Evolutionary conservation across 2,797 vertebrate genomes (phyloP).

Genomic region (Carduelis carduelis): DNA sequence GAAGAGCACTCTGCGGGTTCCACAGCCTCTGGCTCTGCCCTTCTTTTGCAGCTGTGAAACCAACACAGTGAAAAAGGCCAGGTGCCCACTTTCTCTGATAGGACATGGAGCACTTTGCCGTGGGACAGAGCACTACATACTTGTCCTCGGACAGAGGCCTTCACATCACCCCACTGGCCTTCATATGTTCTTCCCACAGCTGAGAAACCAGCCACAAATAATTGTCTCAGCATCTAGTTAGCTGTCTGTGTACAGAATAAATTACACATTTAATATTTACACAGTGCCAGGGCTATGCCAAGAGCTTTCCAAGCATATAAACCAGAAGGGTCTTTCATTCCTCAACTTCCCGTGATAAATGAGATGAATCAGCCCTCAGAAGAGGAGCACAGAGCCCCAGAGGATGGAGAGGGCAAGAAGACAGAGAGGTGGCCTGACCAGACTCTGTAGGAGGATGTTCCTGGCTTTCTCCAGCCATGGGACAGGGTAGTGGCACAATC

Average conservation of each 20-base stretch:
- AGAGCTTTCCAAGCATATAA: background rate
- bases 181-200: background rate
- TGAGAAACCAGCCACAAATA: background rate
- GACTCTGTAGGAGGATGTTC: fast-evolving
- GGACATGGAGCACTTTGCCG: background rate
- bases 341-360: background rate
- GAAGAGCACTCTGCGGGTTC: background rate
- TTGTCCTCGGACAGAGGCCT: background rate
- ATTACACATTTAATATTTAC: conserved; percentile 7
- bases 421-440: background rate
- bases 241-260: background rate
- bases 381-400: fast-evolving
- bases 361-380: background rate
- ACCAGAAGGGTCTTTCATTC: background rate
- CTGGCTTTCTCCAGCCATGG: background rate
- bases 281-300: background rate
- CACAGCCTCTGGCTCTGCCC: background rate
- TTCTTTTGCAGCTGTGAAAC: background rate
- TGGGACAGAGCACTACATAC: fast-evolving
- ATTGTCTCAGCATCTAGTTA: background rate
- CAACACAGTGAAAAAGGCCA: background rate
- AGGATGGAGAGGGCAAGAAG: background rate
- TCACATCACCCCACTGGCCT: background rate
- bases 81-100: fast-evolving
- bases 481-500: background rate